Percentiles rank a stretch among this genome's conserved stretches.
Conservation (phyloP, 2,797 vertebrate genomes). For the Smutsia gigantea region DNA sequence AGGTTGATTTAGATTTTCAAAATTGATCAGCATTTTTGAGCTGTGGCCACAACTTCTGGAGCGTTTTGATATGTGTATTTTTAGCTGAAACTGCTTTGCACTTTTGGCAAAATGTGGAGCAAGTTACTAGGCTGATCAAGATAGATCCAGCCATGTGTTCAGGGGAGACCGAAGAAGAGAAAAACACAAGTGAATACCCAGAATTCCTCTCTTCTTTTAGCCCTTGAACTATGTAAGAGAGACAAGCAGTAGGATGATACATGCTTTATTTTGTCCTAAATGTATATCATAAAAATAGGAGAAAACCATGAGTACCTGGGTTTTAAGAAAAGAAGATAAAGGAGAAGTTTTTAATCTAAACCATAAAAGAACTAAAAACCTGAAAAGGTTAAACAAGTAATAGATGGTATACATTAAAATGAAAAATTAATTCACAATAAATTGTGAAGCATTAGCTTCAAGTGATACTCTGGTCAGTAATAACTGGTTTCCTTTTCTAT, state of each 20-base stretch:
- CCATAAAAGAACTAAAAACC: not conserved
- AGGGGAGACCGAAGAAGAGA: slow-evolving; percentile 47
- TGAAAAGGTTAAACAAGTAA: slow-evolving; percentile 4
- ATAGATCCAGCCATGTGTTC: slow-evolving; percentile 81
- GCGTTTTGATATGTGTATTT: slow-evolving; percentile 87
- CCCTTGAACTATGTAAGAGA: not conserved
- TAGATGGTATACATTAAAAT: not conserved
- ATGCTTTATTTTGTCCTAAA: not conserved
- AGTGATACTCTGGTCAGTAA: not conserved
- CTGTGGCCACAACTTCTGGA: slow-evolving; percentile 85
- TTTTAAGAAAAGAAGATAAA: not conserved
- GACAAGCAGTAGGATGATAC: not conserved
- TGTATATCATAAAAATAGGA: not conserved
- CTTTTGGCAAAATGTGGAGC: slow-evolving; percentile 83
- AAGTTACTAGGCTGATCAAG: slow-evolving; percentile 83
- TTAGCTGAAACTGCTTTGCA: slow-evolving; percentile 83
- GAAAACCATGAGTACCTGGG: not conserved
- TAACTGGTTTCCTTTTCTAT: slow-evolving; percentile 13
- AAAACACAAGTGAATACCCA: slow-evolving; percentile 46
- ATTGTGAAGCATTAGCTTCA: not conserved
- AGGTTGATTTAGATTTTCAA: slow-evolving; percentile 86
- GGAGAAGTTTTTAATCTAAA: not conserved
- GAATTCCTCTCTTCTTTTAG: slow-evolving; percentile 1
- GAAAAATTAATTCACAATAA: slow-evolving; percentile 19
- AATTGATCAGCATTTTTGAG: slow-evolving; percentile 88